A percentile compares a stretch with the other conserved stretches of the same genome.
Evolutionary conservation across 1,140 invertebrate genomes (phyloP).

Genomic region (Hesperophylax magnus): DNA sequence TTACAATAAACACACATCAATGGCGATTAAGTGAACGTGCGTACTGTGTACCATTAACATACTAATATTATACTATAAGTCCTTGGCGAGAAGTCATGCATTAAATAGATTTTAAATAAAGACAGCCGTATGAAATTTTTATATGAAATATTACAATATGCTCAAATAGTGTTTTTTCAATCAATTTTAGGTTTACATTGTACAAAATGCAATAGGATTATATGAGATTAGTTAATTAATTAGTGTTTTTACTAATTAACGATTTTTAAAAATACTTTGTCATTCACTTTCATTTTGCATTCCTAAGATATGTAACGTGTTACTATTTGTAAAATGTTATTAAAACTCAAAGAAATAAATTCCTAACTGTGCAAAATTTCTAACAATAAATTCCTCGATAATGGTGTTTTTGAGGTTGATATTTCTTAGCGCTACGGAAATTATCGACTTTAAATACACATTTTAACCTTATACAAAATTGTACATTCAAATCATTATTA

Average conservation of each 20-base stretch:
- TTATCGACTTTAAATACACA: constrained; percentile 33
- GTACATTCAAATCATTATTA: neutral
- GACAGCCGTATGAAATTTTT: constrained; percentile 45
- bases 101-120: constrained; percentile 29
- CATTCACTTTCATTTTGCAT: neutral
- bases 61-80: constrained; percentile 5
- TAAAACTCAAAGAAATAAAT: neutral
- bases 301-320: no score
- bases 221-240: constrained; percentile 26
- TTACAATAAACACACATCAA: constrained; percentile 38
- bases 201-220: constrained; percentile 37
- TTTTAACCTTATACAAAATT: neutral
- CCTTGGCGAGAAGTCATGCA: constrained; percentile 4
- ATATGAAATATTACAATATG: constrained; percentile 45
- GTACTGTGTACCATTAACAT: constrained; percentile 6
- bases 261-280: constrained; percentile 24
- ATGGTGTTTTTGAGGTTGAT: constrained; percentile 25
- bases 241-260: constrained; percentile 35
- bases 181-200: constrained; percentile 39
- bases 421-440: constrained; percentile 55
- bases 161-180: constrained; percentile 45
- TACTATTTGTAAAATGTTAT: no score
- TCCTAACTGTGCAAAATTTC: neutral
- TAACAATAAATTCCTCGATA: neutral
- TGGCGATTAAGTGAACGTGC: constrained; percentile 12